Percentiles rank a stretch among this genome's conserved stretches.
Conservation (phyloP, 2,113 vertebrate species). For the Dryoscopus gambensis region DNA sequence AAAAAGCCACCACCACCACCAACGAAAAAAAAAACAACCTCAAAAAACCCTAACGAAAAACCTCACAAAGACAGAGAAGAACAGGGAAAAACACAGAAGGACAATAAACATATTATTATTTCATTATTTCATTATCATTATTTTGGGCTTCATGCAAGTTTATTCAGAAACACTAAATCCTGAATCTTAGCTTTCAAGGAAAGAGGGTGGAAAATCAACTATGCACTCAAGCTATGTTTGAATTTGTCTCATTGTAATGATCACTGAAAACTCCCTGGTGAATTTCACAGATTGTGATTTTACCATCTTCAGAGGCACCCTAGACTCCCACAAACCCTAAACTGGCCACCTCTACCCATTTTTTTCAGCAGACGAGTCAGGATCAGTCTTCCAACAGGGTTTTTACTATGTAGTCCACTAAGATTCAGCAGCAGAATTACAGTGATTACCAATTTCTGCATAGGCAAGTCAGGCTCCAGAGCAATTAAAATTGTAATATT, state of each 20-base stretch:
- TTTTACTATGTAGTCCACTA: not conserved
- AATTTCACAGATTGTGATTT: not conserved
- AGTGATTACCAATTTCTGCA: not conserved
- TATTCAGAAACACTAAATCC: not conserved
- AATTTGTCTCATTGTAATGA: not conserved
- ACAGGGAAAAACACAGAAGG: not conserved
- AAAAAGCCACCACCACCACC: not conserved
- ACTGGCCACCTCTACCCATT: rapidly evolving
- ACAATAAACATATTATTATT: not conserved
- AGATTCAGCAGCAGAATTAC: not conserved
- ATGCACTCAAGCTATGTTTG: not conserved
- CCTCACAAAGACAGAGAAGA: not conserved
- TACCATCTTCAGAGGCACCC: not conserved
- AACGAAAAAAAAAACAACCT: too few species aligned
- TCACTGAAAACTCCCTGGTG: not conserved
- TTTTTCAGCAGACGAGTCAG: not conserved
- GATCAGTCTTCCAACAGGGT: not conserved
- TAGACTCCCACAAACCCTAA: not conserved
- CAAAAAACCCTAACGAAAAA: not conserved
- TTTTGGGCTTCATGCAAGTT: not conserved
- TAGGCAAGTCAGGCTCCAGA: not conserved
- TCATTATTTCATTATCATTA: too few species aligned
- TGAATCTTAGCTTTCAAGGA: not conserved
- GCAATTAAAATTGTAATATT: not conserved
- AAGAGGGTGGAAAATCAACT: not conserved